Evolutionary conservation across 2,888 invertebrate species (phyloP).

Genomic region (Oscheius myriophilus): DNA sequence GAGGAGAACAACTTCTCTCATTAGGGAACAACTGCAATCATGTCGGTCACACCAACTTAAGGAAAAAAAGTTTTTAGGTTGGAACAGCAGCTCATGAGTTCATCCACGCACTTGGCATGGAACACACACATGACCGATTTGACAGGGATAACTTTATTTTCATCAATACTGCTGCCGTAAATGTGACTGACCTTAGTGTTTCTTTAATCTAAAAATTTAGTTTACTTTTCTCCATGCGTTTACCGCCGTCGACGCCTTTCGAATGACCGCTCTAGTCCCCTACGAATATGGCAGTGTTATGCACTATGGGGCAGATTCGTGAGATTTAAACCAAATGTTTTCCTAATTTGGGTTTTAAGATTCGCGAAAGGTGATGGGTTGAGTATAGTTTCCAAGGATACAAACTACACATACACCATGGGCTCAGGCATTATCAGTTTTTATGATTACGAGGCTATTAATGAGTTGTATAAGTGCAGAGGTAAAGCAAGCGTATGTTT

Average conservation of each 20-base stretch:
- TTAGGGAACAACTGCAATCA: constrained; percentile 16
- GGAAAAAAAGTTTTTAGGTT: not conserved
- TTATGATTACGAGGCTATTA: constrained; percentile 24
- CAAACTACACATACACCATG: constrained; percentile 29
- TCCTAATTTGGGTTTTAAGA: not conserved
- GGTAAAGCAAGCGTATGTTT: not conserved
- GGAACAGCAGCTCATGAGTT: constrained; percentile 23
- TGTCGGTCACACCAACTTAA: not conserved
- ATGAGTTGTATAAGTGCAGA: constrained; percentile 25
- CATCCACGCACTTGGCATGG: constrained; percentile 18
- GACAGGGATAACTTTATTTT: constrained; percentile 23
- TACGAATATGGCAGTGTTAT: constrained; percentile 59
- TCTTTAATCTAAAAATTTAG: not conserved
- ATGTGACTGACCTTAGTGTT: not conserved
- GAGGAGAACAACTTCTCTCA: constrained; percentile 20
- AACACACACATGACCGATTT: constrained; percentile 23
- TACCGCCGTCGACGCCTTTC: constrained; percentile 7
- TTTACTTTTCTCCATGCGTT: no score
- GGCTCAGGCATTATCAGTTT: constrained; percentile 24
- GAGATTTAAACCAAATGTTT: not conserved
- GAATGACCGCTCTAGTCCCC: constrained; percentile 21
- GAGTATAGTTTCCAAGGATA: constrained; percentile 27
- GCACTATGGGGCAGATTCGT: constrained; percentile 34
- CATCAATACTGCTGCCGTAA: constrained; percentile 13
- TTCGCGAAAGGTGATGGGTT: constrained; percentile 24